Conservation (phyloP, 2,888 invertebrate genomes). For the Chymomyza fuscimana region DNA sequence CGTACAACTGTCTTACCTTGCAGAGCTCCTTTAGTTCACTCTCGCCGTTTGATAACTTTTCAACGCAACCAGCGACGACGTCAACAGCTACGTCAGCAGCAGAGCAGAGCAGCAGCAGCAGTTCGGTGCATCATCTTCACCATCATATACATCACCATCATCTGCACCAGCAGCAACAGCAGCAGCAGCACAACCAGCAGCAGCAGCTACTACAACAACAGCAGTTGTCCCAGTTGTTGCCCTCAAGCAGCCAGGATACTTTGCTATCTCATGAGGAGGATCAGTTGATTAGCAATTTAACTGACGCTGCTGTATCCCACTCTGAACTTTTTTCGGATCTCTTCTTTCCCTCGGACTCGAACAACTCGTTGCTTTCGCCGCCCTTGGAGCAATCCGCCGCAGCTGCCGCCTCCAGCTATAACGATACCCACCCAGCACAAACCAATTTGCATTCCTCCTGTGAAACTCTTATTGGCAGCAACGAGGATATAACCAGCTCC, state of each 20-base stretch:
- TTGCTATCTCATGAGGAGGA: slow-evolving; percentile 73
- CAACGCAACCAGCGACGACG: slow-evolving; percentile 76
- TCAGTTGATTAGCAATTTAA: slow-evolving; percentile 70
- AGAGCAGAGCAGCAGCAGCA: slow-evolving; percentile 63
- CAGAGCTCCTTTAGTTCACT: slow-evolving; percentile 80
- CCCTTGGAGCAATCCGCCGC: slow-evolving; percentile 53
- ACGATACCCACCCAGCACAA: slow-evolving; percentile 46
- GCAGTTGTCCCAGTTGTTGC: slow-evolving; percentile 42
- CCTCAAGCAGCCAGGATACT: slow-evolving; percentile 43
- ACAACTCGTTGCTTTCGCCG: slow-evolving; percentile 76
- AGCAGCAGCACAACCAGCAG: slow-evolving; percentile 69
- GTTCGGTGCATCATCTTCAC: slow-evolving; percentile 68
- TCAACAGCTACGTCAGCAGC: slow-evolving; percentile 48
- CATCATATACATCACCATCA: slow-evolving; percentile 47
- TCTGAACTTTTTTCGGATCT: slow-evolving; percentile 78
- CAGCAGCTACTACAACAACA: slow-evolving; percentile 65
- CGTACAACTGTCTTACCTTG: slow-evolving; percentile 61
- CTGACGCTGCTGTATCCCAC: slow-evolving; percentile 72
- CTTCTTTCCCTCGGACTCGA: slow-evolving; percentile 79
- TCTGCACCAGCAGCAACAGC: slow-evolving; percentile 51
- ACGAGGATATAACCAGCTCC: slow-evolving; percentile 71
- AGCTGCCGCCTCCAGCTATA: slow-evolving; percentile 53
- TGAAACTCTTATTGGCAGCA: slow-evolving; percentile 67
- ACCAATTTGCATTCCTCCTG: slow-evolving; percentile 62
- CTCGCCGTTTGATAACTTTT: slow-evolving; percentile 79